Conservation (phyloP, 30 jellyfish, hydroid and myxozoan species). For the Kudoa iwatai region DNA sequence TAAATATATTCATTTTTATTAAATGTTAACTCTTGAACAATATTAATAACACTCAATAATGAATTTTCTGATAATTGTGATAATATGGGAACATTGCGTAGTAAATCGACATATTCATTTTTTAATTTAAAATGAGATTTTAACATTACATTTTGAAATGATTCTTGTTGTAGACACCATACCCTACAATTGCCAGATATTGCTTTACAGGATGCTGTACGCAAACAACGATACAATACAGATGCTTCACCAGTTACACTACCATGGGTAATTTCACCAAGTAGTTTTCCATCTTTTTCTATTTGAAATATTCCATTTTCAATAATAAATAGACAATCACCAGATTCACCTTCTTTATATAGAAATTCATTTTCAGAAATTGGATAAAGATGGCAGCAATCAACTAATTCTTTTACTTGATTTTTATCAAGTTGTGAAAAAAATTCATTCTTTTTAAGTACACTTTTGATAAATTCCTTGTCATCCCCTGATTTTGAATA, state of each 20-base stretch:
- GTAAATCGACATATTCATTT: too few relatives aligned
- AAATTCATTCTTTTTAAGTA: too few relatives aligned
- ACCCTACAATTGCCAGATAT: background rate
- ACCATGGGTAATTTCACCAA: slow-evolving; percentile 51
- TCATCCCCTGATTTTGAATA: too few relatives aligned
- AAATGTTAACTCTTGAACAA: too few relatives aligned
- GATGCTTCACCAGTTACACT: slow-evolving; percentile 50
- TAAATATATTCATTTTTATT: slow-evolving; percentile 16
- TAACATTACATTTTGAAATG: background rate
- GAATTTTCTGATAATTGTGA: too few relatives aligned
- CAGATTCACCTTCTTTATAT: slow-evolving; percentile 81
- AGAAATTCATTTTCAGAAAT: slow-evolving; percentile 18
- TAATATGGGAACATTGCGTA: too few relatives aligned
- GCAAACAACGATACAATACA: slow-evolving; percentile 27
- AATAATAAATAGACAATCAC: slow-evolving; percentile 54
- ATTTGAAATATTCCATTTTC: slow-evolving; percentile 45
- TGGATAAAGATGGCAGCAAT: too few relatives aligned
- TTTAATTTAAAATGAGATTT: too few relatives aligned
- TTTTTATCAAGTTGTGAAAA: too few relatives aligned
- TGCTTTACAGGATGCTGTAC: slow-evolving; percentile 44
- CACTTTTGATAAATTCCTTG: too few relatives aligned
- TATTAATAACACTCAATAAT: too few relatives aligned
- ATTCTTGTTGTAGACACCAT: background rate
- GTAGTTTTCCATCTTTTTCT: slow-evolving; percentile 16
- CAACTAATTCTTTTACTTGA: too few relatives aligned